These are phyloP conservation scores for Cataglyphis albicans DNA, from an alignment of 2,888 invertebrate species.

Conservation along the genomic window DNA sequence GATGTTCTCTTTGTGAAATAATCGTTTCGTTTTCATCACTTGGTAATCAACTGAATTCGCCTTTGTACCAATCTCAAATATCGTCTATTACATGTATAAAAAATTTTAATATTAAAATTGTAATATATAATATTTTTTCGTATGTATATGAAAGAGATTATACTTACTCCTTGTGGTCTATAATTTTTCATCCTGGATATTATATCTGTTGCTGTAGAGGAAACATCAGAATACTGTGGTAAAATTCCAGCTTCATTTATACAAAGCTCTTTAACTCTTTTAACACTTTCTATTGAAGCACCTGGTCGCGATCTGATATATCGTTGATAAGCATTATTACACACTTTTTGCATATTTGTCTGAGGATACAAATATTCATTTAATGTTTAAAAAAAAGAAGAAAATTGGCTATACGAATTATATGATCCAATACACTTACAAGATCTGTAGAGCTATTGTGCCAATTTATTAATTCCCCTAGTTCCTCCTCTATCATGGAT, in stretches of 20 bases:
- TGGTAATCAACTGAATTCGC: conserved; percentile 92
- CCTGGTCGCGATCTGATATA: conserved; percentile 95
- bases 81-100: conserved; percentile 89
- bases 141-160: conserved; percentile 23
- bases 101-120: conserved; percentile 41
- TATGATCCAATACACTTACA: conserved; percentile 86
- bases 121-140: conserved; percentile 30
- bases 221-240: conserved; percentile 86
- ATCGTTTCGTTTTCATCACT: conserved; percentile 96
- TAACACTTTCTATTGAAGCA: conserved; percentile 96
- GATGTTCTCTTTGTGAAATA: conserved; percentile 89
- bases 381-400: neutral
- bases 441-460: conserved; percentile 92
- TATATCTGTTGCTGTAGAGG: conserved; percentile 80
- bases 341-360: conserved; percentile 90
- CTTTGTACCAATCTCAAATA: conserved; percentile 96
- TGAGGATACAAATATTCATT: conserved; percentile 76
- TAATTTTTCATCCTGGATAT: conserved; percentile 91
- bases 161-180: conserved; percentile 90
- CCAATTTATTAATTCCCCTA: conserved; percentile 91
- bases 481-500: conserved; percentile 93
- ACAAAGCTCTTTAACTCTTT: conserved; percentile 92
- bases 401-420: neutral
- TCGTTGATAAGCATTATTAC: conserved; percentile 96
- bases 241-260: conserved; percentile 88